A percentile compares a stretch with the other conserved stretches of the same genome.
Conservation (phyloP, 2,113 vertebrate species). For the Bufo gargarizans region DNA sequence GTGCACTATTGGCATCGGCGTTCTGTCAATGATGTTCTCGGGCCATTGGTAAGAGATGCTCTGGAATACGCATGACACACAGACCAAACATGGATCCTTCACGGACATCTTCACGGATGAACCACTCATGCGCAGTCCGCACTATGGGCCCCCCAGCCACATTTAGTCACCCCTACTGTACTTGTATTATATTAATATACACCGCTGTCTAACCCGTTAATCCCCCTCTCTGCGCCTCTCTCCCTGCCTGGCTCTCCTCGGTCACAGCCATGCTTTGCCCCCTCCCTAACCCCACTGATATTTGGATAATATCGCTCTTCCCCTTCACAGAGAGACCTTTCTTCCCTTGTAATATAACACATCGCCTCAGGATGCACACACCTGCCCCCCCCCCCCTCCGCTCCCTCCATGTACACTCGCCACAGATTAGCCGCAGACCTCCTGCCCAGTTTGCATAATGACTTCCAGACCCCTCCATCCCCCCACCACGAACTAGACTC, state of each 20-base stretch:
- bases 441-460: slow-evolving; percentile 63
- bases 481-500: not conserved
- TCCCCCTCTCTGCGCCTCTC: not conserved
- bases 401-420: slow-evolving; percentile 6
- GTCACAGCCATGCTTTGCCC: not conserved
- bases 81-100: too few relatives aligned
- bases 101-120: too few relatives aligned
- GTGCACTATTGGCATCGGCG: too few relatives aligned
- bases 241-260: not conserved
- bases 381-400: slow-evolving; percentile 64
- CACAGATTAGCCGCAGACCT: slow-evolving; percentile 53
- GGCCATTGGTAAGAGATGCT: too few relatives aligned
- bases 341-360: slow-evolving; percentile 69
- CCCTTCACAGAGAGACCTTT: slow-evolving; percentile 52
- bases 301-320: slow-evolving; percentile 56
- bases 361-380: slow-evolving; percentile 73
- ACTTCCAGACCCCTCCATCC: slow-evolving; percentile 68
- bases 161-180: not conserved
- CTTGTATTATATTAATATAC: not conserved
- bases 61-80: too few relatives aligned
- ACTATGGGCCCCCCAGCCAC: not conserved
- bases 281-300: slow-evolving; percentile 40
- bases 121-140: too few relatives aligned
- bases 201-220: not conserved
- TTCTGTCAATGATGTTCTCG: too few relatives aligned